Evolutionary conservation across 2,888 invertebrate genomes (phyloP), one percentile per base, ranked within the genome.

Genomic region (Protodeltote pygarga): DNA sequence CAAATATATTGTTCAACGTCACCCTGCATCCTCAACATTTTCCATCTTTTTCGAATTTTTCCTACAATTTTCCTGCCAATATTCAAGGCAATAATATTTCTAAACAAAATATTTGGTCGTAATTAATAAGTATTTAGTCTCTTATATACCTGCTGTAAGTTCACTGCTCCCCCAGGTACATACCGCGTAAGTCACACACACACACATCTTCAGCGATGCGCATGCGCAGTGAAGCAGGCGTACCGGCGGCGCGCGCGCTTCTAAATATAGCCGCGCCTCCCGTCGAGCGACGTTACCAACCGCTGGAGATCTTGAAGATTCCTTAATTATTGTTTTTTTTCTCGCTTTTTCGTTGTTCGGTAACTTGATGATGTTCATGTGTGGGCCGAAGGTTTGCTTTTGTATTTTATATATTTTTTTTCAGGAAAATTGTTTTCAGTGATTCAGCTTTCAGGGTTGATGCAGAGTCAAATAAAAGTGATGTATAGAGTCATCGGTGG

Each of bases 181-280:
- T 67, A 55, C 49, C 28, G 47, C 45, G 35, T 33, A 53, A 52
- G 45, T 34, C 48, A n/a, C 58, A 55, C 55, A 31, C 55, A 31
- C 63, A 62, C 52, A 48, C 59, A 53, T 27, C 38, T 38, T 23
- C 54, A 52, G 25, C 60, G 60, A 42, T 52, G 73, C 77, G 79
- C 79, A 69, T 71, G 77, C 81, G 77, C 77, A 15, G 28, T 60
- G 47, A 54, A 73, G 79, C 85, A 82, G 82, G 85, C 87, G 85
- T 76, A 80, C 52, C 52, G 58, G 82, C 77, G 79, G 81, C 87
- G 87, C 88, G 81, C 73, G 84, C 85, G 85, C 81, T 8, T 44
- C 88, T 89, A 90, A 78, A 88, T 88, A 79, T 91, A 91, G 88
- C 75, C 61, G 64, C 73, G 77, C 83, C 85, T 87, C 90, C 87